These are phyloP conservation scores for Malurus leucopterus DNA, from an alignment of 2,797 vertebrate genomes.

Conservation along the genomic window DNA sequence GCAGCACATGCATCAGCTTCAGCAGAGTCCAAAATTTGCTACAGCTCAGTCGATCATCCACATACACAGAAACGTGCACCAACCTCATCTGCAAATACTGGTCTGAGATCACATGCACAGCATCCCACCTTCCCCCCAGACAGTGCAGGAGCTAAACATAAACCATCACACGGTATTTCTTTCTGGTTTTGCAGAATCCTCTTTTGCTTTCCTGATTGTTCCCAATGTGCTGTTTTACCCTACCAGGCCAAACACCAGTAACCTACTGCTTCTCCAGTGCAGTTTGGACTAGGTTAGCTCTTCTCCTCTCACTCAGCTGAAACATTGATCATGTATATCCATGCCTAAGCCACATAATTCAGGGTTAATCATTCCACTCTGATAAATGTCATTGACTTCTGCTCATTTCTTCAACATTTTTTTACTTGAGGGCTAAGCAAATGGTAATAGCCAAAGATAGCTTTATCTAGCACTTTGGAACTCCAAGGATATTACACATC, in stretches of 20 bases:
- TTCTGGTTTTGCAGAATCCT: neutral
- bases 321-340: neutral
- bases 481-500: neutral
- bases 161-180: neutral
- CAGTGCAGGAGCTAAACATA: neutral
- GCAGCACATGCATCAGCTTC: neutral
- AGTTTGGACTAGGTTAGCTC: neutral
- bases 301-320: neutral
- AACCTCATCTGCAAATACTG: neutral
- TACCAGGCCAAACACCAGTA: neutral
- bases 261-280: neutral
- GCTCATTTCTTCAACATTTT: neutral
- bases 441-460: neutral
- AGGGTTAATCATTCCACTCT: neutral
- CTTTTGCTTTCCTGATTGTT: neutral
- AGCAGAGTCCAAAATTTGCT: neutral
- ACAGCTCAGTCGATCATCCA: neutral
- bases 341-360: neutral
- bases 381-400: neutral
- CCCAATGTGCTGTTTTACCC: neutral
- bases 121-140: neutral
- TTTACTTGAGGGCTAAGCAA: neutral
- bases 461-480: neutral
- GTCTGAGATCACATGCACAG: neutral
- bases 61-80: fast-evolving